Conservation (phyloP, 2,888 invertebrate genomes). For the Physocephala rufipes region DNA sequence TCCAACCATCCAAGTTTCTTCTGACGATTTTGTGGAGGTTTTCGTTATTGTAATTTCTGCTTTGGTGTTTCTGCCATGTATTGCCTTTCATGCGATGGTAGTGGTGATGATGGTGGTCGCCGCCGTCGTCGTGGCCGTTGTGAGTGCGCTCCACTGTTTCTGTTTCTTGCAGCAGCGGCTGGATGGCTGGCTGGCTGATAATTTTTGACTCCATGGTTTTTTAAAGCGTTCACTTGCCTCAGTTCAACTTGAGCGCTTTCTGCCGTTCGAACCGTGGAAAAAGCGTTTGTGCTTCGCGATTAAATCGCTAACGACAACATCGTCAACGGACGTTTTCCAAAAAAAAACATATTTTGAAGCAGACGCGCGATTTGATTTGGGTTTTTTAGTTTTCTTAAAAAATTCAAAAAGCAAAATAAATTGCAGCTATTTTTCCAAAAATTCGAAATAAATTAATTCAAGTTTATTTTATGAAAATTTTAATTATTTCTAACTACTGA, state of each 20-base stretch:
- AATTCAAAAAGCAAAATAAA: no score
- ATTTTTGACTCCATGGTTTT: slow-evolving; percentile 48
- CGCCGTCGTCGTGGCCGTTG: slow-evolving; percentile 22
- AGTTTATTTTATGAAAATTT: no score
- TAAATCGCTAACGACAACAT: no score
- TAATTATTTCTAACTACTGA: not conserved
- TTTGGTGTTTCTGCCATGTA: no score
- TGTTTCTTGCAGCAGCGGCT: no score
- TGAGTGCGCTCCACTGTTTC: slow-evolving; percentile 33
- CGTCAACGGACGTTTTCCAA: slow-evolving; percentile 21
- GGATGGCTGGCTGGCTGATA: slow-evolving; percentile 44
- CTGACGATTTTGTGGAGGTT: slow-evolving; percentile 22
- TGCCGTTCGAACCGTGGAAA: slow-evolving; percentile 54
- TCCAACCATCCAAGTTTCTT: not conserved
- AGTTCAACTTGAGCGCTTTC: slow-evolving; percentile 60
- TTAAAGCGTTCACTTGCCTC: slow-evolving; percentile 50
- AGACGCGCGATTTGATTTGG: not conserved
- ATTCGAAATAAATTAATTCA: no score
- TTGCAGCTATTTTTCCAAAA: no score
- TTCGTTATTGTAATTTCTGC: slow-evolving; percentile 28
- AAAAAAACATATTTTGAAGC: not conserved
- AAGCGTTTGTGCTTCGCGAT: slow-evolving; percentile 36
- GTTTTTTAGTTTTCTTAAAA: no score
- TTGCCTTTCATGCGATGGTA: no score
- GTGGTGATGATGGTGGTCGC: slow-evolving; percentile 29